Base-by-base conservation (phyloP, 2,888 invertebrate genomes). In the Ametastegia equiseti region DNA sequence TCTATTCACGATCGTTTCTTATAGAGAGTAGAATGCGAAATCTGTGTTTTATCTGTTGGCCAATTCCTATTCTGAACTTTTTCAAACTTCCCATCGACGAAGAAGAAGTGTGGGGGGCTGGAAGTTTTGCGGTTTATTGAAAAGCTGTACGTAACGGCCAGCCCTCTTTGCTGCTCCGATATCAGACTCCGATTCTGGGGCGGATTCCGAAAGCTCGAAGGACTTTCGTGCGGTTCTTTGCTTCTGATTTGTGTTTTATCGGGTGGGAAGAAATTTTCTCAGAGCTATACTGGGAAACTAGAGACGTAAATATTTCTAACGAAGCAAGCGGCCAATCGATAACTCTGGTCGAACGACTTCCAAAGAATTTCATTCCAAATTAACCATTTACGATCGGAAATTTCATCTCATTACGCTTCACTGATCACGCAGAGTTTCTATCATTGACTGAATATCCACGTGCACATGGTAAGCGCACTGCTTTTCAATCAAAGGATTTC, bases 111-210 rank as follows among this genome's bases (percentile, higher is more conserved):
- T n/a, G n/a, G n/a, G 87, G 86, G 86, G 85, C 85, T 86, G 85
- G 83, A 86, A 88, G 88, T 87, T 88, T 86, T 82, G 85, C 85
- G 87, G 87, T 89, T 90, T 89, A 89, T 90, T 89, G 88, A 90
- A 89, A 89, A 88, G 85, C 87, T 84, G 83, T 60, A 78, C 78
- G 30, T 78, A 78, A 78, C 60, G 19, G 78, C 78, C 78, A 7
- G 42, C 60, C 78, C 60, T 75, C 78, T 36, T 57, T 39, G 19
- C 65, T 39, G 23, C 60, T 57, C 42, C 39, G 57, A 45, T 47
- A 42, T 78, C 54, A 6, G n/a, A 42, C 27, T 19, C 30, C 15
- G 45, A 19, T 75, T 27, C 78, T 36, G 78, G 63, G 57, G 78
- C 63, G 60, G 39, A 60, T 78, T 78, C 42, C 4, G 42, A 30